A percentile compares a stretch with the other conserved stretches of the same genome.
Evolutionary conservation across 1,140 invertebrate genomes (phyloP).

Genomic region (Drosophila jambulina): DNA sequence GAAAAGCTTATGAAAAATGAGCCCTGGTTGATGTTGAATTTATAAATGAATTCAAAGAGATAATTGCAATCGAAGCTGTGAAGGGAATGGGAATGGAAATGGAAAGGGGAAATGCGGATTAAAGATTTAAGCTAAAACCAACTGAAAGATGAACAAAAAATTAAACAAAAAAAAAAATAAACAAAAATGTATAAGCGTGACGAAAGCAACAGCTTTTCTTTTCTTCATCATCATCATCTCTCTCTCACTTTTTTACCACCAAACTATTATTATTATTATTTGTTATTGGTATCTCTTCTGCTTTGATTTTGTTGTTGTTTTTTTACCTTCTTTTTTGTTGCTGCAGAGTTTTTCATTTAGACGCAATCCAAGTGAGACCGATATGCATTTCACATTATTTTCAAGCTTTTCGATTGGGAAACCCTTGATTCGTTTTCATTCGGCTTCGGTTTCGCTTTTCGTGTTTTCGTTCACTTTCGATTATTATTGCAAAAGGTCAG

Average conservation of each 20-base stretch:
- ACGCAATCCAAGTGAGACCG: slow-evolving; percentile 65
- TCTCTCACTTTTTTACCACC: not conserved
- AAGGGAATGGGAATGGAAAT: slow-evolving; percentile 37
- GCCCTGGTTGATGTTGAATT: slow-evolving; percentile 65
- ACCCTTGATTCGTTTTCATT: slow-evolving; percentile 27
- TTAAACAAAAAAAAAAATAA: not conserved
- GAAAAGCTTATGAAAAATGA: slow-evolving; percentile 42
- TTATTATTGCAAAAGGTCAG: slow-evolving; percentile 74
- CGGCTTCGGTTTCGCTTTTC: slow-evolving; percentile 24
- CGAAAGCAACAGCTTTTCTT: slow-evolving; percentile 66
- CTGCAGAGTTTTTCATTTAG: slow-evolving; percentile 56
- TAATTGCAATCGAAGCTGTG: slow-evolving; percentile 49
- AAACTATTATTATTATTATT: slow-evolving; percentile 29
- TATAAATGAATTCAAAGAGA: slow-evolving; percentile 71
- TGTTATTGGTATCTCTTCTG: slow-evolving; percentile 43
- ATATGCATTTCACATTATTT: slow-evolving; percentile 71
- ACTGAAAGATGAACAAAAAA: slow-evolving; percentile 22
- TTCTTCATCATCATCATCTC: slow-evolving; percentile 21
- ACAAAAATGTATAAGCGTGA: slow-evolving; percentile 63
- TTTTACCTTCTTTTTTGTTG: not conserved
- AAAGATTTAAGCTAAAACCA: not conserved
- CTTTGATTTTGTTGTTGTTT: not conserved
- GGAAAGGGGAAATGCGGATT: slow-evolving; percentile 12
- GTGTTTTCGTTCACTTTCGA: slow-evolving; percentile 59
- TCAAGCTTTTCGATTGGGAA: slow-evolving; percentile 48